These are phyloP conservation scores for Camptogramma bilineatum DNA, from an alignment of 2,888 invertebrate species.

Conservation along the genomic window DNA sequence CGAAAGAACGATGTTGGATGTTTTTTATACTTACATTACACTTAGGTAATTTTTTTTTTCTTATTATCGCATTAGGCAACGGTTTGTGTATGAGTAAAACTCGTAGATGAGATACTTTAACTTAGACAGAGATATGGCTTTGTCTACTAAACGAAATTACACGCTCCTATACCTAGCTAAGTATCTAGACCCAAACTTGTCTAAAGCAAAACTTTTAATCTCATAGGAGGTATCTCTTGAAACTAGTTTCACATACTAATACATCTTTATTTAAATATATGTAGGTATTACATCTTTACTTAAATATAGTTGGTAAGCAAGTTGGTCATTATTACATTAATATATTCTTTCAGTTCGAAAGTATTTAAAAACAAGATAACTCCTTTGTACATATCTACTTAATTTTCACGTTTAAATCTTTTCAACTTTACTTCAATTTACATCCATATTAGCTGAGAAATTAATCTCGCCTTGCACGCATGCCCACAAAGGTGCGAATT, in stretches of 20 bases:
- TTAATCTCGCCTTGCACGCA: conserved; percentile 25
- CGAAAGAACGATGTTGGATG: too few species aligned
- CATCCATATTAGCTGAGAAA: conserved; percentile 32
- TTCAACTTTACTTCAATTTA: conserved; percentile 22
- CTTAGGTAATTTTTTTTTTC: too few species aligned
- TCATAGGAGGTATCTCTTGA: background rate
- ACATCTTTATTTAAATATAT: too few species aligned
- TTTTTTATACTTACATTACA: too few species aligned
- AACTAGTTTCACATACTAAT: background rate
- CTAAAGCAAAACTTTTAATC: background rate
- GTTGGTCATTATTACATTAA: background rate
- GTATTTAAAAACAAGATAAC: too few species aligned
- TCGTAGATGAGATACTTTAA: background rate
- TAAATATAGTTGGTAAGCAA: background rate
- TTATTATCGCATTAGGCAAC: too few species aligned
- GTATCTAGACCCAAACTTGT: background rate
- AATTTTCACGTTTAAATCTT: background rate
- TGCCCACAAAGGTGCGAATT: conserved; percentile 36
- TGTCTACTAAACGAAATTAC: background rate
- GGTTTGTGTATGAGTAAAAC: background rate
- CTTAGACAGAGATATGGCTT: background rate
- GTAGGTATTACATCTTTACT: too few species aligned
- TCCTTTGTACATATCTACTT: background rate
- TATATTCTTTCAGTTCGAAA: conserved; percentile 3
- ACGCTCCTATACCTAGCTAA: background rate